Percentiles rank a stretch among this genome's conserved stretches.
Conservation (phyloP, 2,888 invertebrate genomes). For the Ennomos erosarius region DNA sequence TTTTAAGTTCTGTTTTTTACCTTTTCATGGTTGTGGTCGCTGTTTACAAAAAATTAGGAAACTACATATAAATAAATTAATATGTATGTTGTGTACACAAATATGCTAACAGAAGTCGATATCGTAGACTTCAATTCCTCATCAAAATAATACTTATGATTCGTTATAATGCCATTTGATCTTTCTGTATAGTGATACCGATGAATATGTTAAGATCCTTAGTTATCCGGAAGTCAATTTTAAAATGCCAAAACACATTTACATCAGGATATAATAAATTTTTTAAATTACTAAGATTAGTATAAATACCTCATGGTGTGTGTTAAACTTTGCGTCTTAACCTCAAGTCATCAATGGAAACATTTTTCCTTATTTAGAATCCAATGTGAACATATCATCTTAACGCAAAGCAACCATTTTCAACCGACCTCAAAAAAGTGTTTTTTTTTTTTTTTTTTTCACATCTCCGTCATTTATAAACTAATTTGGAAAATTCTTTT, state of each 20-base stretch:
- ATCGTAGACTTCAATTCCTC: slow-evolving; percentile 22
- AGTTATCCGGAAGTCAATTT: slow-evolving; percentile 22
- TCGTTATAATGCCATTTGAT: slow-evolving; percentile 20
- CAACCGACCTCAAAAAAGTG: too few species aligned
- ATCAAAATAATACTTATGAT: slow-evolving; percentile 21
- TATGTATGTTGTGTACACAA: slow-evolving; percentile 26
- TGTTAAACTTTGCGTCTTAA: too few species aligned
- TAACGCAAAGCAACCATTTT: too few species aligned
- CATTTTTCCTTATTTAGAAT: too few species aligned
- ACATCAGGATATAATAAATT: slow-evolving; percentile 15
- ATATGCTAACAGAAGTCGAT: slow-evolving; percentile 25
- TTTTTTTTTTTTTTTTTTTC: too few species aligned
- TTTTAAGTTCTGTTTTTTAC: slow-evolving; percentile 48
- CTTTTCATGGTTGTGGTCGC: slow-evolving; percentile 33
- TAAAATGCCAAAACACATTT: slow-evolving; percentile 20
- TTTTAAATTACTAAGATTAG: slow-evolving; percentile 14
- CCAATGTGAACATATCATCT: too few species aligned
- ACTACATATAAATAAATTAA: slow-evolving; percentile 38
- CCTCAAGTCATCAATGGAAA: too few species aligned
- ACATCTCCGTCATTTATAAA: too few species aligned
- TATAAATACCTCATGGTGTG: slow-evolving; percentile 13
- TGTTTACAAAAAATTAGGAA: slow-evolving; percentile 39
- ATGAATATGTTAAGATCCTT: slow-evolving; percentile 22
- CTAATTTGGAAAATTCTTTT: too few species aligned
- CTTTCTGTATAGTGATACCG: slow-evolving; percentile 11